Evolutionary conservation across 1,140 invertebrate species (phyloP), one percentile per base, ranked within the genome.

Genomic region (Trachelipus rathkii): DNA sequence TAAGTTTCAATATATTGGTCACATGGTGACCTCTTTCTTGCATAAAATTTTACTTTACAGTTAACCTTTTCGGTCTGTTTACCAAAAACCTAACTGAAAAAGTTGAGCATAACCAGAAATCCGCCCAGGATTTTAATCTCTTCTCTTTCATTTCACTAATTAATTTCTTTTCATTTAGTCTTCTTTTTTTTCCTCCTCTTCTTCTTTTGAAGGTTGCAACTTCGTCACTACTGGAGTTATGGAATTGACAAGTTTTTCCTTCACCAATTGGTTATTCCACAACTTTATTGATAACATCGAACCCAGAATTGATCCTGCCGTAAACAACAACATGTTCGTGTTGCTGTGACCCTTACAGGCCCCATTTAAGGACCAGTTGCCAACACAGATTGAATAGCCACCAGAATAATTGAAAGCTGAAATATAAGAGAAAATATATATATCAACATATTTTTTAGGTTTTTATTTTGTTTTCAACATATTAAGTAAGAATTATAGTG

Each of bases 301-400:
- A 10, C 79, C 79, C 23, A 80, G 44, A 73, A 80, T 78, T 15
- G 79, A 80, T 43, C 79, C 79, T 11, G 79, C 77, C 79, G 76
- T 80, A 80, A n/a, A 80, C 79, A 6, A 81, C 70, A 68, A 95
- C 88, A 83, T 96, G 94, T 82, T 96, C 93, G 89, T 83, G 50
- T 89, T 85, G 0, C 91, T 90, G 82, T 94, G 92, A 6, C 94
- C 94, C 71, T 90, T 86, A 83, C 95, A 97, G n/a, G 33, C 93
- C 93, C 83, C 91, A 92, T 82, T 94, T 95, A 53, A 96, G n/a
- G 86, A 0, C 93, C 91, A 0, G 93, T 94, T 0, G 94, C 94
- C 82, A 96, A 84, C 0, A 94, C 92, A 0, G 95, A 85, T 96
- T 96, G 85, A 95, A 95, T 96, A 96, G 53, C 94, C 94, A n/a